A percentile compares a stretch with the other conserved stretches of the same genome.
phyloP scores from a whole-genome alignment of 1,140 invertebrate genomes.

The Drosophila pachea region DNA sequence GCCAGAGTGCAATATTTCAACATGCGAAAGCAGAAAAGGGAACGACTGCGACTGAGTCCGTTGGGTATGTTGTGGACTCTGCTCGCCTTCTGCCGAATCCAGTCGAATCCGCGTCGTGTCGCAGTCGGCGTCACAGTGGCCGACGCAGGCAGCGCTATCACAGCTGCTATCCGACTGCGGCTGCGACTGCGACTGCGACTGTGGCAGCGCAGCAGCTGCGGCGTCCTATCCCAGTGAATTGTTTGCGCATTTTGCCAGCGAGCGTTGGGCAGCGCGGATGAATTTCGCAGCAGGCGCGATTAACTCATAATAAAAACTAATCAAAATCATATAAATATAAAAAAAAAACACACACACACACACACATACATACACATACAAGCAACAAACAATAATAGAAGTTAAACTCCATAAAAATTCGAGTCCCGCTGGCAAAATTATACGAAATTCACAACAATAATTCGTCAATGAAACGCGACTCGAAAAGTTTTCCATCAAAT shows the following conservation, averaged over 20 bases:
- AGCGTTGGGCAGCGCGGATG: slow-evolving; percentile 73
- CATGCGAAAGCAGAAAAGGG: slow-evolving; percentile 15
- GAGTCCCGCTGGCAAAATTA: slow-evolving; percentile 11
- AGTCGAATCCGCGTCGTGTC: slow-evolving; percentile 34
- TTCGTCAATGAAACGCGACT: slow-evolving; percentile 59
- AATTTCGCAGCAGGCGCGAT: slow-evolving; percentile 55
- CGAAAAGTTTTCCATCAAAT: slow-evolving; percentile 65
- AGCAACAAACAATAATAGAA: background rate
- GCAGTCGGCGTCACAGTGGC: background rate
- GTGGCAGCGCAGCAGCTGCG: background rate
- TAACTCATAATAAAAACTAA: slow-evolving; percentile 20
- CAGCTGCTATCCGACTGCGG: slow-evolving; percentile 14
- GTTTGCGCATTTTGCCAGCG: slow-evolving; percentile 71
- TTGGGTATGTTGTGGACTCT: slow-evolving; percentile 5
- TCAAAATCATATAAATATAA: slow-evolving; percentile 2
- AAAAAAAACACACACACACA: slow-evolving; percentile 1
- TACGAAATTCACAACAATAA: slow-evolving; percentile 35
- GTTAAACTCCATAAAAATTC: slow-evolving; percentile 20
- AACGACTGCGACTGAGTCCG: background rate
- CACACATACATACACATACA: too few species aligned
- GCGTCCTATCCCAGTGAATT: slow-evolving; percentile 52
- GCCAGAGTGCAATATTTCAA: slow-evolving; percentile 18
- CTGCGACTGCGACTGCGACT: background rate
- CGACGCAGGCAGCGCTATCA: slow-evolving; percentile 10
- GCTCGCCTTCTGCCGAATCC: slow-evolving; percentile 43